Base-by-base conservation (phyloP, 2,113 vertebrate species). In the Bos javanicus region DNA sequence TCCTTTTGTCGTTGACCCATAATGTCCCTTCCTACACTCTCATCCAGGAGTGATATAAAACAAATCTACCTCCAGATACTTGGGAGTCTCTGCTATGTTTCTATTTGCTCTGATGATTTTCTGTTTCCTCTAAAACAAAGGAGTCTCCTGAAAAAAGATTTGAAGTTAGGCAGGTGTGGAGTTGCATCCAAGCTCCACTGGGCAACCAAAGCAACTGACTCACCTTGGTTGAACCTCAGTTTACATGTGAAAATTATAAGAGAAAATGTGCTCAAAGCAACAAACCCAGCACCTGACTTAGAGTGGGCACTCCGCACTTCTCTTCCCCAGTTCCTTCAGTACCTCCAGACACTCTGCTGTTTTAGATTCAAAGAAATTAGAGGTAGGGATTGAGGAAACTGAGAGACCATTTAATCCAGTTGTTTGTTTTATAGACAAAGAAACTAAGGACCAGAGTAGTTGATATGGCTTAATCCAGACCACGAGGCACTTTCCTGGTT, bases 181-280 rank as follows among this genome's bases (percentile, higher is more conserved):
- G 81, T 93, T 87, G 83, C 91, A 91, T 89, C 87, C 64, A 93
- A 93, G 78, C 50, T 93, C 76, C 76, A 25, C 33, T 94, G 86
- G 76, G 88, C 78, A 95, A 62, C 81, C 3, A 4, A 6, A 82
- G 60, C 39, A 60, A 48, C 71, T 48, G 52, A 60, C 33, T 97
- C 92, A 74, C 54, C 80, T 90, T 91, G 36, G n/a, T n/a, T 78
- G 88, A 97, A 93, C 59, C 54, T n/a, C 62, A 83, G 60, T 87
- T 87, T 94, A 36, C 80, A 33, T 36, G 21, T 71, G 36, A 94
- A 54, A 59, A 88, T 86, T 50, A 17, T 19, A 56, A 39, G 33
- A 94, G 81, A 85, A 91, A 62, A 50, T 14, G 2, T 36, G 30
- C 54, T n/a, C 67, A 87, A 94, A 93, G 26, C 67, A 56, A 19